Evolutionary conservation across 2,113 vertebrate species (phyloP).

Genomic region (Bungarus multicinctus): DNA sequence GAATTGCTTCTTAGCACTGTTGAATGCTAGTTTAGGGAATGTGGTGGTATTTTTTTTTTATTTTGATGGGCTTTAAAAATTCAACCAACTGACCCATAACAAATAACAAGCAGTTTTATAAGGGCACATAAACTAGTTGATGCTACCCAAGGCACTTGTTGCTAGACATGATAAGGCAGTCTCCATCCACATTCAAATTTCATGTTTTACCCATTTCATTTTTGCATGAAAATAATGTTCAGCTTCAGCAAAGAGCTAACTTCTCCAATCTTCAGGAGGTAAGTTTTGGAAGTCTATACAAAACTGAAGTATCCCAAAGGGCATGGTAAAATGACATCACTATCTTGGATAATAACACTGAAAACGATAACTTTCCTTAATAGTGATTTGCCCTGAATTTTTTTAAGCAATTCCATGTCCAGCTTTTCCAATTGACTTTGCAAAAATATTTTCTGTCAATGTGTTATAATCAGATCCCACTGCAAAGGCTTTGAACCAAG

Average conservation of each 20-base stretch:
- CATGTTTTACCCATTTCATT: not conserved
- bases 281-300: not conserved
- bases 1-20: not conserved
- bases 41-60: not conserved
- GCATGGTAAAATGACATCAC: not conserved
- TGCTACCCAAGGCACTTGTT: not conserved
- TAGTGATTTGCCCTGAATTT: not conserved
- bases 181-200: not conserved
- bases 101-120: not conserved
- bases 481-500: not conserved
- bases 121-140: not conserved
- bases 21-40: not conserved
- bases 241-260: not conserved
- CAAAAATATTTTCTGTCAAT: not conserved
- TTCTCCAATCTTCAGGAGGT: not conserved
- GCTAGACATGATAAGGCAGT: not conserved
- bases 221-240: not conserved
- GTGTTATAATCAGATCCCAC: not conserved
- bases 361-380: not conserved
- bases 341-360: not conserved
- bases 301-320: not conserved
- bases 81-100: not conserved
- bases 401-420: not conserved
- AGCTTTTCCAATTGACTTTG: not conserved
- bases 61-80: not conserved